These are phyloP conservation scores for Romanogobio albipinnatus DNA, from an alignment of 2,113 vertebrate genomes.

Conservation along the genomic window DNA sequence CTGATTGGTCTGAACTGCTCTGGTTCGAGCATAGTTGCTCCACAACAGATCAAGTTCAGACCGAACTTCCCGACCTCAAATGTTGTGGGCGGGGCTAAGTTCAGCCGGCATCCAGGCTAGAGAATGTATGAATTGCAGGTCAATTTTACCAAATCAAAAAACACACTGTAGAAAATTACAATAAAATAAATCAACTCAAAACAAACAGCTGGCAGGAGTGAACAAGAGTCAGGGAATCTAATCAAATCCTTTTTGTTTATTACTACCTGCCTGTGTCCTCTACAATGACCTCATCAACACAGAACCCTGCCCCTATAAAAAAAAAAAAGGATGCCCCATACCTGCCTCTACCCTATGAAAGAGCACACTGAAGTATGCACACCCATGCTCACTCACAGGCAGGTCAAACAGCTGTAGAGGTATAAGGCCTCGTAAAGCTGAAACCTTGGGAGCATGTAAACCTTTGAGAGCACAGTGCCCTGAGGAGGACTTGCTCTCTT, in stretches of 20 bases:
- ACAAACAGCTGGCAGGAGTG: conserved; percentile 1
- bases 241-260: background rate
- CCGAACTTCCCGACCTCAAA: no score
- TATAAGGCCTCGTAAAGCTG: conserved; percentile 18
- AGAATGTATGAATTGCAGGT: background rate
- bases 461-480: conserved; percentile 38
- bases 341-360: background rate
- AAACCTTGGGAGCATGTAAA: conserved; percentile 47
- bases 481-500: conserved; percentile 1
- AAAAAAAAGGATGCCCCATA: no score
- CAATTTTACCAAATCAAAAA: background rate
- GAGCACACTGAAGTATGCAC: background rate
- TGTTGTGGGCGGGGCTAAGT: no score
- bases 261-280: background rate
- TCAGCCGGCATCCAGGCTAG: no score
- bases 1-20: no score
- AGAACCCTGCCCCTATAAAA: background rate
- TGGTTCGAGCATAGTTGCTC: no score
- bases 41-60: no score
- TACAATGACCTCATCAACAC: background rate
- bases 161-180: background rate
- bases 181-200: background rate
- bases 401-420: conserved; percentile 23
- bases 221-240: background rate
- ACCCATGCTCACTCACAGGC: background rate